phyloP scores from a whole-genome alignment of 2,113 vertebrate species.

The Leucopternis melanops region DNA sequence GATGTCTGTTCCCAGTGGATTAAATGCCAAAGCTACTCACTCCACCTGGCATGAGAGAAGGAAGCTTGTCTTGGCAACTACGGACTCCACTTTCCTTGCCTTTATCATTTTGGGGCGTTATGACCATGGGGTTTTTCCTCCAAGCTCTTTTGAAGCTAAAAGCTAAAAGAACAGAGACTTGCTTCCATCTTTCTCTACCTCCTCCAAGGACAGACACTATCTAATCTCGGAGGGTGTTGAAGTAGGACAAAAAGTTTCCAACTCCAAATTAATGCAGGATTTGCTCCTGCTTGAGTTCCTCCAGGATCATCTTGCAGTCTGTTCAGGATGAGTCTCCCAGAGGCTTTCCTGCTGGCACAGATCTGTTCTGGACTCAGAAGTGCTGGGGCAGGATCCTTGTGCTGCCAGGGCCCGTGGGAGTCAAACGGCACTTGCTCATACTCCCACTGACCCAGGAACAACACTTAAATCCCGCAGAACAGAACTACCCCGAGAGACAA shows the following conservation, averaged over 20 bases:
- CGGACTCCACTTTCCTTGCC: neutral
- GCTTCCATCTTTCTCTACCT: neutral
- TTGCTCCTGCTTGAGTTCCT: neutral
- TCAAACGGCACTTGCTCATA: neutral
- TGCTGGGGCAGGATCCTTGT: neutral
- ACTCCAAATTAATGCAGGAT: neutral
- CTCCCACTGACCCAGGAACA: neutral
- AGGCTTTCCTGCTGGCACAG: neutral
- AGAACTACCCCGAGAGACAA: neutral
- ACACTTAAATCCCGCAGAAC: neutral
- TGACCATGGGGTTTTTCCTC: neutral
- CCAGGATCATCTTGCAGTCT: neutral
- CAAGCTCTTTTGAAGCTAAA: neutral
- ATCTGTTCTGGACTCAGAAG: neutral
- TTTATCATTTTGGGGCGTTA: neutral
- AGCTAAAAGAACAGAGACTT: neutral
- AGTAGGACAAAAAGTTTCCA: constrained; percentile 11
- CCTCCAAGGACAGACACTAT: neutral
- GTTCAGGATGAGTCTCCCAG: neutral
- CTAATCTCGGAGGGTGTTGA: neutral
- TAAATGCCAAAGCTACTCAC: neutral
- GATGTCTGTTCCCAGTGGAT: neutral
- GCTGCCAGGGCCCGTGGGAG: neutral
- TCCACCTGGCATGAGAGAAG: neutral
- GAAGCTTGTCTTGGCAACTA: neutral